Evolutionary conservation across 2,797 vertebrate genomes (phyloP).

Genomic region (Cyprinella venusta): DNA sequence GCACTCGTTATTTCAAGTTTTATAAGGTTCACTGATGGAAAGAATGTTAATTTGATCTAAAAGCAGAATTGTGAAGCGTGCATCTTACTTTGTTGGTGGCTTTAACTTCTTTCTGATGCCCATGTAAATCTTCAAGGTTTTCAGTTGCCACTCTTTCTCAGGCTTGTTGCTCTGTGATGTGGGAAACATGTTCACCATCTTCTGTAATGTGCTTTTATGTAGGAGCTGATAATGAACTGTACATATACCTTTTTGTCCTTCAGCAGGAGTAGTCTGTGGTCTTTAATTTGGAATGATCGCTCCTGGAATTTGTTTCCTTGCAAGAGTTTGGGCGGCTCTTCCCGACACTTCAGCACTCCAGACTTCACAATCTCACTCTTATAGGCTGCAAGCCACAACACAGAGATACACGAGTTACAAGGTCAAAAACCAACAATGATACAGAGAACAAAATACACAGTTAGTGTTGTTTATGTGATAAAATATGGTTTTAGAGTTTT

Average conservation of each 20-base stretch:
- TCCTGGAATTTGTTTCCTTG: slow-evolving; percentile 94
- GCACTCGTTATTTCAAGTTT: neutral
- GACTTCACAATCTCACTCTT: slow-evolving; percentile 86
- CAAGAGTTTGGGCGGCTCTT: slow-evolving; percentile 90
- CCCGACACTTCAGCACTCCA: slow-evolving; percentile 88
- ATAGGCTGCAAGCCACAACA: slow-evolving; percentile 73
- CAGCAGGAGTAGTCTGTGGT: slow-evolving; percentile 86
- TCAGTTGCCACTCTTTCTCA: slow-evolving; percentile 91
- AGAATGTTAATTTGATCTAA: neutral
- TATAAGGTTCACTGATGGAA: neutral
- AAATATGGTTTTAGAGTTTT: neutral
- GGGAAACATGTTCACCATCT: neutral
- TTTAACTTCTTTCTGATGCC: slow-evolving; percentile 93
- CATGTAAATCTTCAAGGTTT: slow-evolving; percentile 91
- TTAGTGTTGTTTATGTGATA: neutral
- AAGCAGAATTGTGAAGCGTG: neutral
- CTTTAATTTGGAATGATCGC: slow-evolving; percentile 88
- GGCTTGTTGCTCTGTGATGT: slow-evolving; percentile 85
- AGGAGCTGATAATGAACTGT: slow-evolving; percentile 1
- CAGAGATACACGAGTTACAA: neutral
- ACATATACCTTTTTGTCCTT: slow-evolving; percentile 91
- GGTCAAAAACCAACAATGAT: neutral
- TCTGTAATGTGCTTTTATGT: neutral
- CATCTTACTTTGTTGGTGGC: slow-evolving; percentile 86
- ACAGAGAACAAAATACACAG: neutral